These are phyloP conservation scores for Ageneiosus marmoratus DNA, from an alignment of 2,113 vertebrate species.

Conservation along the genomic window DNA sequence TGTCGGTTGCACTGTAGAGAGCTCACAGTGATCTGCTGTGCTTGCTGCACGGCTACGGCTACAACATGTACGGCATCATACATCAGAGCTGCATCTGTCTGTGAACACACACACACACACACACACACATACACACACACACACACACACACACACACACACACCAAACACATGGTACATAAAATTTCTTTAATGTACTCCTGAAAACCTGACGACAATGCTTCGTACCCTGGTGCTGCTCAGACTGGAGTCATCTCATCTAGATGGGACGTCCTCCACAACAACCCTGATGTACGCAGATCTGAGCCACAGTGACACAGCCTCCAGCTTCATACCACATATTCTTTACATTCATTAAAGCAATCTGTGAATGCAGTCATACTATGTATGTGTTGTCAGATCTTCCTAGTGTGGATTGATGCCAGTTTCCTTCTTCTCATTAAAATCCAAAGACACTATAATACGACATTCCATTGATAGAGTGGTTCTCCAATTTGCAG, in stretches of 20 bases:
- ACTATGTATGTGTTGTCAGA: not conserved
- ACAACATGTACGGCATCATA: conserved; percentile 96
- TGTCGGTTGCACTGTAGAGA: conserved; percentile 96
- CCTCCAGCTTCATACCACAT: not conserved
- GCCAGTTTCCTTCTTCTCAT: not conserved
- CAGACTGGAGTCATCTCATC: not conserved
- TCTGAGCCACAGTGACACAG: not conserved
- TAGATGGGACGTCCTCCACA: not conserved
- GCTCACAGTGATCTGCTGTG: conserved; percentile 98
- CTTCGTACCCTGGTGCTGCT: not conserved
- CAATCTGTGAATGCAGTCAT: not conserved
- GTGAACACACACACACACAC: conserved; percentile 58
- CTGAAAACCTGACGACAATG: not conserved
- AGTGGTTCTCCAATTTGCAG: no score
- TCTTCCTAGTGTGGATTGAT: not conserved
- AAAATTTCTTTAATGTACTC: not conserved
- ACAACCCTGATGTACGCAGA: not conserved
- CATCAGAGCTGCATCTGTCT: conserved; percentile 97
- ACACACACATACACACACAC: conserved; percentile 35
- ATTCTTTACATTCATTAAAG: not conserved
- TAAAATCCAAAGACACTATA: not conserved
- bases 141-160: conserved; percentile 35
- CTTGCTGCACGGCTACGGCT: conserved; percentile 93
- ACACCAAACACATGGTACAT: not conserved
- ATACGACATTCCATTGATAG: no score